Evolutionary conservation across 2,113 vertebrate genomes (phyloP).

Genomic region (Hippocampus barbouri): DNA sequence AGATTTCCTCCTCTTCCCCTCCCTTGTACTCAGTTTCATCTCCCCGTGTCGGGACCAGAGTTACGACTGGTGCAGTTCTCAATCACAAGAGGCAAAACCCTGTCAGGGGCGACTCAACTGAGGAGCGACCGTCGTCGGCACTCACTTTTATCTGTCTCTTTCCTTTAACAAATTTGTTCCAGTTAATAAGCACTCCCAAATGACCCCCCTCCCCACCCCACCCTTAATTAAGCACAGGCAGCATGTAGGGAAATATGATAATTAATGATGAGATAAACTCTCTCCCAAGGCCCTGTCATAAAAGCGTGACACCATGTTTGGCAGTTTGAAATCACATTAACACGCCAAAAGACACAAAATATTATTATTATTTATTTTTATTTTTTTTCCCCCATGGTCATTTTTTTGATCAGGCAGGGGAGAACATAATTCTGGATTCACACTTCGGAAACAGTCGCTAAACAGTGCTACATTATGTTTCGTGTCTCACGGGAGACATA

Average conservation of each 20-base stretch:
- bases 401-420: slow-evolving; percentile 30
- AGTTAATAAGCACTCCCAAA: slow-evolving; percentile 99
- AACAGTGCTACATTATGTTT: slow-evolving; percentile 3
- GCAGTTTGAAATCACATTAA: slow-evolving; percentile 96
- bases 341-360: slow-evolving; percentile 55
- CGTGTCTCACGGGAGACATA: slow-evolving; percentile 7
- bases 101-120: slow-evolving; percentile 89
- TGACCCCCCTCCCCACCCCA: slow-evolving; percentile 75
- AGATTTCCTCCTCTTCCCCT: slow-evolving; percentile 53
- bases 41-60: slow-evolving; percentile 81
- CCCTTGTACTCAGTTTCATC: slow-evolving; percentile 10
- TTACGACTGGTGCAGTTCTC: slow-evolving; percentile 91
- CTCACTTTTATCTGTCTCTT: slow-evolving; percentile 64
- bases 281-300: slow-evolving; percentile 97
- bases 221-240: slow-evolving; percentile 96
- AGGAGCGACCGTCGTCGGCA: slow-evolving; percentile 48
- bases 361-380: slow-evolving; percentile 36
- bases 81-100: slow-evolving; percentile 91
- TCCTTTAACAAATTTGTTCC: slow-evolving; percentile 99
- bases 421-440: slow-evolving; percentile 49
- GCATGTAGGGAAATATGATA: slow-evolving; percentile 99
- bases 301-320: slow-evolving; percentile 99
- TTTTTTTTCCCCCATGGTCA: not conserved
- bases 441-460: slow-evolving; percentile 81
- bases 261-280: slow-evolving; percentile 99